Conservation (phyloP, 1,140 invertebrate species). For the Zaprionus vittiger region DNA sequence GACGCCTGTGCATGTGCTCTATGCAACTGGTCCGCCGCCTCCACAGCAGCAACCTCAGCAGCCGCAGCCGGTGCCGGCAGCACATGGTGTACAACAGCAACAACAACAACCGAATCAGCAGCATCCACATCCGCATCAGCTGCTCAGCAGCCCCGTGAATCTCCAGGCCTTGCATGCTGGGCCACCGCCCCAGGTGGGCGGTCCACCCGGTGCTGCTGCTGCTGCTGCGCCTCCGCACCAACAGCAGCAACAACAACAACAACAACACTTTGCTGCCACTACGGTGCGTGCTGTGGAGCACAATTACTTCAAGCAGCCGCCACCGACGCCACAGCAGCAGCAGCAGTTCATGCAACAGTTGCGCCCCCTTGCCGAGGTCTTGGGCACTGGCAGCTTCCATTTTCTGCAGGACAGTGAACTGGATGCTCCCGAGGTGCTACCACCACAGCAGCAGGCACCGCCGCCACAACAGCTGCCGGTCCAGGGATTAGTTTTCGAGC, state of each 20-base stretch:
- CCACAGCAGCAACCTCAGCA: slow-evolving; percentile 54
- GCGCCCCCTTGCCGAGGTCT: slow-evolving; percentile 89
- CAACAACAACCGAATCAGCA: slow-evolving; percentile 37
- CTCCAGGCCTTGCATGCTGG: slow-evolving; percentile 61
- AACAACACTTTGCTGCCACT: slow-evolving; percentile 45
- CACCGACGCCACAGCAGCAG: slow-evolving; percentile 61
- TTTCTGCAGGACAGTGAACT: slow-evolving; percentile 92
- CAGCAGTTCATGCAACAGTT: slow-evolving; percentile 85
- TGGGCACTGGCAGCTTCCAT: slow-evolving; percentile 88
- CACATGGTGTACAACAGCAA: slow-evolving; percentile 33
- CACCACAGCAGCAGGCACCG: slow-evolving; percentile 45
- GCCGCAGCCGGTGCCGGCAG: slow-evolving; percentile 27
- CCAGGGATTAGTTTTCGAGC: slow-evolving; percentile 63
- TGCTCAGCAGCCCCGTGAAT: slow-evolving; percentile 75
- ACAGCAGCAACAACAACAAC: slow-evolving; percentile 25
- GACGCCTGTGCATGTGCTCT: slow-evolving; percentile 79
- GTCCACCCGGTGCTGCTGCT: not conserved
- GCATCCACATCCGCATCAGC: slow-evolving; percentile 64
- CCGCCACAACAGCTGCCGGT: slow-evolving; percentile 41
- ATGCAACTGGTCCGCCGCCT: slow-evolving; percentile 82
- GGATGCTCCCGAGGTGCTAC: slow-evolving; percentile 87
- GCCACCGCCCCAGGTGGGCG: slow-evolving; percentile 44
- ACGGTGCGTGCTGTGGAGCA: slow-evolving; percentile 86
- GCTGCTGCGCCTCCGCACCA: slow-evolving; percentile 28
- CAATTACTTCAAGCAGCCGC: slow-evolving; percentile 86